These are phyloP conservation scores for Dyspetes luteomarginatus DNA, from an alignment of 2,888 invertebrate species.

Conservation along the genomic window DNA sequence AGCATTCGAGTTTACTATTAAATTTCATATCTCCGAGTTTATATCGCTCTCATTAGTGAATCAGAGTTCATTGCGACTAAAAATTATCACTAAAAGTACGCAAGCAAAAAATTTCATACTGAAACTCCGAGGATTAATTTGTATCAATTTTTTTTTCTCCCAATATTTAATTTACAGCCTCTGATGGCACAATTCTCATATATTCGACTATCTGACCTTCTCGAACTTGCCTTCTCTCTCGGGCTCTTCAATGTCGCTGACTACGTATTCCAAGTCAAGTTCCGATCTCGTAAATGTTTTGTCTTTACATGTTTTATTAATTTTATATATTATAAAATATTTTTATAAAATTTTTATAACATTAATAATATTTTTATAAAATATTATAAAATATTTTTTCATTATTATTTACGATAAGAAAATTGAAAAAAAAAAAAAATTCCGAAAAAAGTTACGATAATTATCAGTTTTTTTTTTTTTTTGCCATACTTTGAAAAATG, in stretches of 20 bases:
- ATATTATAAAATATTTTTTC: too few relatives aligned
- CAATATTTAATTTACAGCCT: neutral
- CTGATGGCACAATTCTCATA: neutral
- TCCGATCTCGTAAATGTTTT: too few relatives aligned
- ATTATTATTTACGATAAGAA: too few relatives aligned
- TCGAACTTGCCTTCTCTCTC: neutral
- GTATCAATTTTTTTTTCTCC: neutral
- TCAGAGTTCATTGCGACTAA: neutral
- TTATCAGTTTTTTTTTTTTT: too few relatives aligned
- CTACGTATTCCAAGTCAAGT: too few relatives aligned
- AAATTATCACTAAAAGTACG: neutral
- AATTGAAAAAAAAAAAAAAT: too few relatives aligned
- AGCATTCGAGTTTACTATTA: neutral
- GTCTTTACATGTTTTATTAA: too few relatives aligned
- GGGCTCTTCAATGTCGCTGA: neutral
- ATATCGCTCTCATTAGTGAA: neutral
- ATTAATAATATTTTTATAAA: too few relatives aligned
- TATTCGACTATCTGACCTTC: neutral
- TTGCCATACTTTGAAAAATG: neutral
- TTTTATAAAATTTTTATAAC: too few relatives aligned
- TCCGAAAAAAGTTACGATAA: too few relatives aligned
- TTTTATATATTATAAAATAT: too few relatives aligned
- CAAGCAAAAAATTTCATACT: neutral
- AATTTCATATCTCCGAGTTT: neutral
- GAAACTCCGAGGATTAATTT: neutral